These are phyloP conservation scores for Gymnobelideus leadbeateri DNA, from an alignment of 2,113 vertebrate species.

Conservation along the genomic window DNA sequence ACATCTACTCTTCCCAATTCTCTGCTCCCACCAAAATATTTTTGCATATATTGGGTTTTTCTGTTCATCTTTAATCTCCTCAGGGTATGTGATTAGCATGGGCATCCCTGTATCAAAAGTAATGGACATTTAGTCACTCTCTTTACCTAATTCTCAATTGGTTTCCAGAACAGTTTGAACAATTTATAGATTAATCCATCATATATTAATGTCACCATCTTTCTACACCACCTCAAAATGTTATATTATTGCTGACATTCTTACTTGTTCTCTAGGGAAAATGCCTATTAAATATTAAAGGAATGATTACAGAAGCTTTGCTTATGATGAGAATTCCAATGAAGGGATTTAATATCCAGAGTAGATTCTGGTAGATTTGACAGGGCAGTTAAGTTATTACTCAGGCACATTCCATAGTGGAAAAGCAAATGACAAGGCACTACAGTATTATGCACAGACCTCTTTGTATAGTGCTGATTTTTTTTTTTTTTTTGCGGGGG, in stretches of 20 bases:
- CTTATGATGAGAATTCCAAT: background rate
- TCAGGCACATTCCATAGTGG: background rate
- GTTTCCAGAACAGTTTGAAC: background rate
- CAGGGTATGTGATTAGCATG: background rate
- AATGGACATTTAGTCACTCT: background rate
- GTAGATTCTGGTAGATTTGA: background rate
- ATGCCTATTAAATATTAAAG: background rate
- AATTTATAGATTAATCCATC: background rate
- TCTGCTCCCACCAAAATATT: background rate
- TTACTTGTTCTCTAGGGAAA: background rate
- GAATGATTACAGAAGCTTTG: background rate
- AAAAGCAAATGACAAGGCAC: conserved; percentile 6
- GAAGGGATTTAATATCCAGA: background rate
- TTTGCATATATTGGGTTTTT: background rate
- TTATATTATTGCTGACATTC: background rate
- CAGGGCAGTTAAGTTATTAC: background rate
- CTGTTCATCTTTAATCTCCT: background rate
- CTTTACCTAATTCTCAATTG: background rate
- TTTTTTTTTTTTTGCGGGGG: too few species aligned
- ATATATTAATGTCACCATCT: background rate
- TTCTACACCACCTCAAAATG: background rate
- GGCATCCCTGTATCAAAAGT: background rate
- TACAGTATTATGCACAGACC: conserved; percentile 53
- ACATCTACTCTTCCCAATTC: background rate
- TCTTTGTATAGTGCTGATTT: conserved; percentile 54